Base-by-base conservation (phyloP, 2,797 vertebrate species). In the Gila robusta region DNA sequence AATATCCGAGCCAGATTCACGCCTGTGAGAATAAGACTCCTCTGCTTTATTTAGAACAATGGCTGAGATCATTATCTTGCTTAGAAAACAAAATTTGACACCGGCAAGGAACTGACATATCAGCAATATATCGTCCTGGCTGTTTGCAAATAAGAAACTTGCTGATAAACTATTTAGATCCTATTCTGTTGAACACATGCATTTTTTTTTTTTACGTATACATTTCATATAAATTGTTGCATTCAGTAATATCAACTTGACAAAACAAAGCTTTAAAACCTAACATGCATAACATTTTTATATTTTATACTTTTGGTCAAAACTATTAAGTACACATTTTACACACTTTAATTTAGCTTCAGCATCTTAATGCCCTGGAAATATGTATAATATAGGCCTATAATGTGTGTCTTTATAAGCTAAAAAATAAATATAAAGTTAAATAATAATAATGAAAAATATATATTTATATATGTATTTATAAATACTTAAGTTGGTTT, bases 91-190 rank as follows among this genome's bases (percentile, higher is more conserved):
- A 89, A 88, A 88, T 85, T 89, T 84, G 84, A 91, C 89, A 91
- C 86, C 80, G 76, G 87, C 79, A 91, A 93, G 92, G 91, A 91
- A 90, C 88, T 84, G 86, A 77, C 77, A 93, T 94, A 93, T 94
- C 92, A 94, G 89, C 92, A 93, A 94, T 93, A 95, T 94, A 93
- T 91, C 89, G 66, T 90, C 90, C 93, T 93, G 69, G 91, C 91
- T 94, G 94, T 94, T 93, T 93, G 90, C 88, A 93, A 92, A 94
- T 94, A 93, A 21, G 93, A 95, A 94, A 94, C 93, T 89, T 92
- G 90, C 86, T 89, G 94, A 96, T 90, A 91, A 90, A 86, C 84
- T 94, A 95, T 96, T 96, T 96, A 95, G 95, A 93, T 92, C 94
- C 94, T 91, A 93, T 95, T 96, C 93, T 93, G 93, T 86, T 89